These are phyloP conservation scores for Zaprionus tsacasi DNA, from an alignment of 1,140 invertebrate species.

Conservation along the genomic window DNA sequence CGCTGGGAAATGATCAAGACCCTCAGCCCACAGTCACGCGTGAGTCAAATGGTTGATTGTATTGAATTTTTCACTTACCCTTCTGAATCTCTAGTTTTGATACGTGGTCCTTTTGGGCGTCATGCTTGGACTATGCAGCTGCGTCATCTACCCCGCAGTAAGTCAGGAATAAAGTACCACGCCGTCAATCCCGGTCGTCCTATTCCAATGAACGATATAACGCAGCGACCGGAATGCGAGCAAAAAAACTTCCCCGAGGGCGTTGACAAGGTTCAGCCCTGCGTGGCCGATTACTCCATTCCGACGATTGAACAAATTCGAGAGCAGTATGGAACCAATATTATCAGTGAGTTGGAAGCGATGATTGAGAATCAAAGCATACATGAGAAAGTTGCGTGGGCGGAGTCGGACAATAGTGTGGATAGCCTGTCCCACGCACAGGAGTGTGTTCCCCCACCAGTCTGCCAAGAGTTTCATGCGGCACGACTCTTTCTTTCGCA, in stretches of 20 bases:
- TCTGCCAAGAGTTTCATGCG: constrained; percentile 96
- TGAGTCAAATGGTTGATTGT: constrained; percentile 57
- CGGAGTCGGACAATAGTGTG: constrained; percentile 78
- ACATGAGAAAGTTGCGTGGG: constrained; percentile 84
- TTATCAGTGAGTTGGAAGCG: constrained; percentile 86
- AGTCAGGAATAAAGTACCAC: constrained; percentile 89
- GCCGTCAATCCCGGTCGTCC: constrained; percentile 91
- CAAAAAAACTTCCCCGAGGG: constrained; percentile 93
- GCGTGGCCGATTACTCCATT: constrained; percentile 90
- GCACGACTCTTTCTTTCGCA: constrained; percentile 96
- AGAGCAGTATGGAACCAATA: constrained; percentile 85
- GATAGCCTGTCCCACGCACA: constrained; percentile 84
- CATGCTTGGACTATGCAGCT: constrained; percentile 97
- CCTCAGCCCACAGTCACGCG: constrained; percentile 90
- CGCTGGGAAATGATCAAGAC: constrained; percentile 92
- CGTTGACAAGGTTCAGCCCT: constrained; percentile 91
- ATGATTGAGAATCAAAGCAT: constrained; percentile 85
- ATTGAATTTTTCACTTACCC: neutral
- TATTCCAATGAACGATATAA: constrained; percentile 90
- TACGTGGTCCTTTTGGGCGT: constrained; percentile 95
- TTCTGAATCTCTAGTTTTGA: constrained; percentile 86
- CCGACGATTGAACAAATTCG: constrained; percentile 88
- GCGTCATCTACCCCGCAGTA: constrained; percentile 91
- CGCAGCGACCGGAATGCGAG: constrained; percentile 87
- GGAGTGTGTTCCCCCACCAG: constrained; percentile 92